phyloP scores from a whole-genome alignment of 2,888 invertebrate genomes.

The Caenorhabditis sp. region DNA sequence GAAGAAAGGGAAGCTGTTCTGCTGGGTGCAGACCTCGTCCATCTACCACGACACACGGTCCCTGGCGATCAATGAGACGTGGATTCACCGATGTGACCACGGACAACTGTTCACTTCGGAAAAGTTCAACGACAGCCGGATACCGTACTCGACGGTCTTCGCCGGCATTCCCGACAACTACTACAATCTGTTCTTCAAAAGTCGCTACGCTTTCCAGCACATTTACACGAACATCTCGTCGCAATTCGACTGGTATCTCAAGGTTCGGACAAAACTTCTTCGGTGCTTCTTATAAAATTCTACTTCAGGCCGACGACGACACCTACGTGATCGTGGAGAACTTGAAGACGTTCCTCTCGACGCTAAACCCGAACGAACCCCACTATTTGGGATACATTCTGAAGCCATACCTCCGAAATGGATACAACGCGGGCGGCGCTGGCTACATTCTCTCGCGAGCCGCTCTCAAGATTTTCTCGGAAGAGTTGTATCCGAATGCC shows the following conservation, averaged over 20 bases:
- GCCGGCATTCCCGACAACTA: conserved; percentile 65
- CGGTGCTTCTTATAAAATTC: not conserved
- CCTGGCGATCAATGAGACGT: conserved; percentile 69
- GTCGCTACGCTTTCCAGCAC: conserved; percentile 67
- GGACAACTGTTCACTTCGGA: conserved; percentile 71
- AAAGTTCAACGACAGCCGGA: conserved; percentile 50
- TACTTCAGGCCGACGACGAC: conserved; percentile 72
- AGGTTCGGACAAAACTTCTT: too few relatives aligned
- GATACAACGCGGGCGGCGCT: conserved; percentile 74
- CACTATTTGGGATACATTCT: conserved; percentile 68
- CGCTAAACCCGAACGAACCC: conserved; percentile 61
- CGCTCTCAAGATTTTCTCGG: conserved; percentile 64
- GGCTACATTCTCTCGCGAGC: conserved; percentile 69
- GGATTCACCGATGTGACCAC: conserved; percentile 70
- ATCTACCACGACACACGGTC: conserved; percentile 58
- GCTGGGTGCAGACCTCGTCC: conserved; percentile 60
- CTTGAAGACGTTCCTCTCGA: conserved; percentile 57
- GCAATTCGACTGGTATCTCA: conserved; percentile 73
- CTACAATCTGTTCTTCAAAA: conserved; percentile 69
- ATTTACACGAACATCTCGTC: conserved; percentile 60
- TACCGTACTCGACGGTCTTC: conserved; percentile 72
- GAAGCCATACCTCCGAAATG: conserved; percentile 66
- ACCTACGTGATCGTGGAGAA: conserved; percentile 72
- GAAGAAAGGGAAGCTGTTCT: conserved; percentile 59
- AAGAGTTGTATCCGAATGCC: conserved; percentile 59